These are phyloP conservation scores for Coboldia fuscipes DNA, from an alignment of 1,140 invertebrate genomes.

Conservation along the genomic window DNA sequence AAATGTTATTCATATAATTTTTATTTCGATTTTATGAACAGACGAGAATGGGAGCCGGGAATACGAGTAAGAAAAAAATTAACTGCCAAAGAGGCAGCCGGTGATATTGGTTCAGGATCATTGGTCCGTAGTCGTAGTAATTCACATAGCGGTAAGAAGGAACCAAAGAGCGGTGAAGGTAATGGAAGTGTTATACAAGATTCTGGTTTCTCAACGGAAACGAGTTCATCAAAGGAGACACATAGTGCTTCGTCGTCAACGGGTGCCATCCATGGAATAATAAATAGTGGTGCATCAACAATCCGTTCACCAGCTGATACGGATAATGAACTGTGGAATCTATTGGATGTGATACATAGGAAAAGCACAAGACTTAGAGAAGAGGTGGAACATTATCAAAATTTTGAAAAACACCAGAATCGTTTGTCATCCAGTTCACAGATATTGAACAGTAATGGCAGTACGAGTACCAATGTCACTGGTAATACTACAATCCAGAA, in stretches of 20 bases:
- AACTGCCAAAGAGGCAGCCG: slow-evolving; percentile 20
- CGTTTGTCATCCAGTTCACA: too few species aligned
- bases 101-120: slow-evolving; percentile 19
- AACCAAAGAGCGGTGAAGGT: slow-evolving; percentile 21
- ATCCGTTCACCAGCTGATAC: slow-evolving; percentile 19
- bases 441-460: slow-evolving; percentile 6
- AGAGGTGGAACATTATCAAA: slow-evolving; percentile 36
- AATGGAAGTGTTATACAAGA: slow-evolving; percentile 53
- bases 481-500: not conserved
- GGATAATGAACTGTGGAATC: slow-evolving; percentile 65
- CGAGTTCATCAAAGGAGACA: slow-evolving; percentile 50
- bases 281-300: not conserved
- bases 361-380: slow-evolving; percentile 53
- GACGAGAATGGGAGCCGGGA: slow-evolving; percentile 52
- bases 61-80: slow-evolving; percentile 50
- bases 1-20: not conserved
- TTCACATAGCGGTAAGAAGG: slow-evolving; percentile 32
- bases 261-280: slow-evolving; percentile 17
- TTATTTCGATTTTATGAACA: slow-evolving; percentile 4
- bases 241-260: slow-evolving; percentile 28
- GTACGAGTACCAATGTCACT: slow-evolving; percentile 3
- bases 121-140: slow-evolving; percentile 38
- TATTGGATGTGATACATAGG: slow-evolving; percentile 63
- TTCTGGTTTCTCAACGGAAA: slow-evolving; percentile 67
- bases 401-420: slow-evolving; percentile 1